Conservation (phyloP, 2,797 vertebrate species). For the Danionella dracula region DNA sequence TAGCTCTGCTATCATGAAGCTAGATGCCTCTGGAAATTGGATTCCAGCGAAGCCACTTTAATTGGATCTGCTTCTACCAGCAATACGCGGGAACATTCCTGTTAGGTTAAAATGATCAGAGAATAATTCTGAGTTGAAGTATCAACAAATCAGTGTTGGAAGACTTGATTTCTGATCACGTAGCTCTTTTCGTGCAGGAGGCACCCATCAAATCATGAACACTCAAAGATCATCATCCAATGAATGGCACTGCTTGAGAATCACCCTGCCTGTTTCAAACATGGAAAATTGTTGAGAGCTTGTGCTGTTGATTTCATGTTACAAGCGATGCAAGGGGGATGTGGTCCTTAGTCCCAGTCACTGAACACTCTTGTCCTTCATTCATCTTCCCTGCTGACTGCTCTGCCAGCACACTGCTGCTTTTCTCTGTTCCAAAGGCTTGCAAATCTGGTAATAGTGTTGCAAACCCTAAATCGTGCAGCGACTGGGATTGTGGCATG, state of each 20-base stretch:
- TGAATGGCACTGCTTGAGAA: conserved; percentile 9
- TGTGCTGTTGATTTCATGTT: conserved; percentile 35
- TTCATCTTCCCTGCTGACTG: conserved; percentile 44
- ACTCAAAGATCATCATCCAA: conserved; percentile 13
- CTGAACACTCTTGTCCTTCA: conserved; percentile 43
- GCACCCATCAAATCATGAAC: conserved; percentile 8
- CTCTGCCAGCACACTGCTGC: conserved; percentile 28
- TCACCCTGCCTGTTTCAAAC: conserved; percentile 14
- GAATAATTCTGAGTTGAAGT: conserved; percentile 1
- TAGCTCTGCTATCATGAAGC: conserved; percentile 62
- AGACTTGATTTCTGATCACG: conserved; percentile 7
- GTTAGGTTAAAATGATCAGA: conserved; percentile 15
- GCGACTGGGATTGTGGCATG: conserved; percentile 46
- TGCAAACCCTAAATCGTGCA: conserved; percentile 44
- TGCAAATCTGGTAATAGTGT: conserved; percentile 49
- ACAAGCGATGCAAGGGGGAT: conserved; percentile 39
- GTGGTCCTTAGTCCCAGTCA: conserved; percentile 36
- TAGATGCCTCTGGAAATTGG: conserved; percentile 28
- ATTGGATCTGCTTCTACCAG: conserved; percentile 63
- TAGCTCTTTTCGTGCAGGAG: not conserved
- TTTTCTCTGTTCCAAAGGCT: conserved; percentile 44
- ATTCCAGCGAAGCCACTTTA: conserved; percentile 54
- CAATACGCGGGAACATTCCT: conserved; percentile 58
- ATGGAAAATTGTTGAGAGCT: conserved; percentile 35
- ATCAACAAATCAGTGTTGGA: not conserved